Evolutionary conservation across 1,140 invertebrate genomes (phyloP).

Genomic region (Lineus longissimus): DNA sequence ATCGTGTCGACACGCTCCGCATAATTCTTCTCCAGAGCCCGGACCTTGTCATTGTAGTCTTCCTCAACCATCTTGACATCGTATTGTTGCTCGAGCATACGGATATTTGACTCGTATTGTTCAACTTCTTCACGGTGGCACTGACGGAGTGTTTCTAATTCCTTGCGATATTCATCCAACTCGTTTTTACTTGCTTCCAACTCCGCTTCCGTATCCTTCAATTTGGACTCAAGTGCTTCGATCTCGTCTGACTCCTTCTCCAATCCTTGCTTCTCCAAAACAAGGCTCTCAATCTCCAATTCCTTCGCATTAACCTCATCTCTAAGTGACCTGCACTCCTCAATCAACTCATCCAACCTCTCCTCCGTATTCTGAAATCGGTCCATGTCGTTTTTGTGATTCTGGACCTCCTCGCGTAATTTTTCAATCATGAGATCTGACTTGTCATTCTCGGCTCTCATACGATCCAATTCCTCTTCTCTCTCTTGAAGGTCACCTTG

Average conservation of each 20-base stretch:
- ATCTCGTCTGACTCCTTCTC: conserved; percentile 17
- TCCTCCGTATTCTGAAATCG: not conserved
- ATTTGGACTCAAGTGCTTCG: conserved; percentile 21
- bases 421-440: not conserved
- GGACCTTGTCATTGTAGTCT: no score
- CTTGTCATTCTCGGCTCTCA: not conserved
- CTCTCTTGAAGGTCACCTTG: conserved; percentile 17
- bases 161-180: conserved; percentile 16
- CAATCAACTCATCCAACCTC: not conserved
- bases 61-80: no score
- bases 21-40: no score
- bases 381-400: not conserved
- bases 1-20: no score
- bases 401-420: not conserved
- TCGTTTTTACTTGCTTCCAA: conserved; percentile 14
- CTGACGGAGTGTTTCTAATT: conserved; percentile 16
- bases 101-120: no score
- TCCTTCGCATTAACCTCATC: no score
- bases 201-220: conserved; percentile 23
- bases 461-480: conserved; percentile 19
- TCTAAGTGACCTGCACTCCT: not conserved
- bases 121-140: no score
- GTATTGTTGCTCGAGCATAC: no score
- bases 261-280: conserved; percentile 24
- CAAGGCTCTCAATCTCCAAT: conserved; percentile 14